Conservation (phyloP, 1,140 invertebrate genomes). For the Ephestia elutella region DNA sequence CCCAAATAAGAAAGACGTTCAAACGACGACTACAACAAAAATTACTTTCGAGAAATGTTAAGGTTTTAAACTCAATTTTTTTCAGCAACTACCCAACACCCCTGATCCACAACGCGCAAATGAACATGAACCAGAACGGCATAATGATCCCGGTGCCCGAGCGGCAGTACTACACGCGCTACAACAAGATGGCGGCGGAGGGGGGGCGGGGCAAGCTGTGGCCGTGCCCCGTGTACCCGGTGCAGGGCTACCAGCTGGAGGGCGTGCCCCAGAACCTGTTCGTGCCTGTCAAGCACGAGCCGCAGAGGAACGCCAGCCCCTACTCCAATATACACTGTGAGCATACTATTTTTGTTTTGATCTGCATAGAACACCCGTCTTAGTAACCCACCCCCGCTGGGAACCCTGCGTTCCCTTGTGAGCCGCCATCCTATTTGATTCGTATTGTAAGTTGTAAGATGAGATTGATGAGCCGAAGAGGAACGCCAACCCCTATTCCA, state of each 20-base stretch:
- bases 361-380: neutral
- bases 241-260: neutral
- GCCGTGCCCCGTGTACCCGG: neutral
- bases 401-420: too few species aligned
- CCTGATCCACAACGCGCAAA: slow-evolving; percentile 10
- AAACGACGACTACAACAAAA: too few species aligned
- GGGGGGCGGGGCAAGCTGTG: neutral
- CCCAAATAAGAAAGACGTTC: too few species aligned
- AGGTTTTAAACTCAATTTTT: too few species aligned
- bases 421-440: too few species aligned
- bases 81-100: slow-evolving; percentile 12
- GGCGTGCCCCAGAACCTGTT: slow-evolving; percentile 14
- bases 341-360: slow-evolving; percentile 11
- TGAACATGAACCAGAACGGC: slow-evolving; percentile 19
- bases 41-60: too few species aligned
- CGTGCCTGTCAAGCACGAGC: slow-evolving; percentile 29
- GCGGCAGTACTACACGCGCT: slow-evolving; percentile 12
- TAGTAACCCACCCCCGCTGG: too few species aligned
- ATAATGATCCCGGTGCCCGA: slow-evolving; percentile 13
- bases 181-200: neutral
- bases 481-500: slow-evolving; percentile 30
- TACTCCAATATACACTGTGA: slow-evolving; percentile 39
- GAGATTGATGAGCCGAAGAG: slow-evolving; percentile 25
- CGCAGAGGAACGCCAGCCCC: slow-evolving; percentile 27
- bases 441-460: too few species aligned